These are phyloP conservation scores for Ptychadena robeensis DNA, from an alignment of 2,797 vertebrate species.

Conservation along the genomic window DNA sequence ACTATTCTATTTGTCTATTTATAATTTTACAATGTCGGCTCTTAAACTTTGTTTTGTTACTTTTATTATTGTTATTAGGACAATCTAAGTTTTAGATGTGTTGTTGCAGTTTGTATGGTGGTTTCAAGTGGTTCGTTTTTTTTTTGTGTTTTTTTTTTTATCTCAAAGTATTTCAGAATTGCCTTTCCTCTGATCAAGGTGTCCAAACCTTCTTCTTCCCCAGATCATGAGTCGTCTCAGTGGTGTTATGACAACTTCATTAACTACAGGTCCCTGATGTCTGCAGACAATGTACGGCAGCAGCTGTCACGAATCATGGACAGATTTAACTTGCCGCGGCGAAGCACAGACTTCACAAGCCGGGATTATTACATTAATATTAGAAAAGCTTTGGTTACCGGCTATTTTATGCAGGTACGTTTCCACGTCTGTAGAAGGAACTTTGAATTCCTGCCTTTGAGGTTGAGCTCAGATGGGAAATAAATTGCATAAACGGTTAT, in stretches of 20 bases:
- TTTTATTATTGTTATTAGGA: too few species aligned
- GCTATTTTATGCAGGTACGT: slow-evolving; percentile 96
- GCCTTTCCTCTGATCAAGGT: slow-evolving; percentile 19
- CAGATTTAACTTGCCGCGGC: slow-evolving; percentile 93
- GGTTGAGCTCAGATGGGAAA: slow-evolving; percentile 45
- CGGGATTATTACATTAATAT: slow-evolving; percentile 97
- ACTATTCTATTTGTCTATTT: background rate
- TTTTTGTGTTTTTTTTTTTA: too few species aligned
- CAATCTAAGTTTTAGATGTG: too few species aligned
- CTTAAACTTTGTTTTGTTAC: too few species aligned
- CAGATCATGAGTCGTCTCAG: slow-evolving; percentile 98
- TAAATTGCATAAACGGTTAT: slow-evolving; percentile 48
- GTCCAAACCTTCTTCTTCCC: slow-evolving; percentile 68
- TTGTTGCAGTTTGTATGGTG: too few species aligned
- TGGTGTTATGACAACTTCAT: slow-evolving; percentile 99
- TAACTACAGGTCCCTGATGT: slow-evolving; percentile 99
- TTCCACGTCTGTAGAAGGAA: background rate
- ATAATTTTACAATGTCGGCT: too few species aligned
- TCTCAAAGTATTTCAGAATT: background rate
- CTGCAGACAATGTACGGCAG: slow-evolving; percentile 97
- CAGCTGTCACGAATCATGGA: slow-evolving; percentile 98
- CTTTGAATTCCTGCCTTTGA: slow-evolving; percentile 27
- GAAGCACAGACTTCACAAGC: slow-evolving; percentile 95
- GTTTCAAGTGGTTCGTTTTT: too few species aligned
- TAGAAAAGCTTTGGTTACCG: slow-evolving; percentile 92